Conservation (phyloP, 2,888 invertebrate species). For the Mythimna albipuncta region DNA sequence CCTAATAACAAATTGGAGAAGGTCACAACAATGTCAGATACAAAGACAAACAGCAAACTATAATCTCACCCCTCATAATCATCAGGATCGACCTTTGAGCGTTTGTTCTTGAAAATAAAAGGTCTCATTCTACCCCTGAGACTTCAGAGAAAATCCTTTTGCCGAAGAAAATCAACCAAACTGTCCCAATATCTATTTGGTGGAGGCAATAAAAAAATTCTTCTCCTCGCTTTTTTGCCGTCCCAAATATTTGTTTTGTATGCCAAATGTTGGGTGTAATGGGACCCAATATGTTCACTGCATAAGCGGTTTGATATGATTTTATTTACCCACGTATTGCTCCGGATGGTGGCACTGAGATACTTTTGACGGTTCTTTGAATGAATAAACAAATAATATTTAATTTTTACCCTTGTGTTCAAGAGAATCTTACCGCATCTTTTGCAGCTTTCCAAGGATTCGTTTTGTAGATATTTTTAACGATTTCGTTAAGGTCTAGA, state of each 20-base stretch:
- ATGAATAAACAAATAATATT: conserved; percentile 36
- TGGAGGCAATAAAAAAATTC: conserved; percentile 60
- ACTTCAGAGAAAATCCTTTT: conserved; percentile 50
- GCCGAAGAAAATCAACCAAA: conserved; percentile 52
- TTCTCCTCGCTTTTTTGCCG: conserved; percentile 32
- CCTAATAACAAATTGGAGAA: conserved; percentile 7
- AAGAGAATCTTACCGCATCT: too few species aligned
- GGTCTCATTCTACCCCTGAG: conserved; percentile 40
- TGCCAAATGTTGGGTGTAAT: conserved; percentile 47
- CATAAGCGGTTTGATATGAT: conserved; percentile 48
- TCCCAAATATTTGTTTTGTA: conserved; percentile 50
- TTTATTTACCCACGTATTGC: conserved; percentile 33
- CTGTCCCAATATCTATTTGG: conserved; percentile 55
- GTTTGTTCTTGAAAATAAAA: conserved; percentile 59
- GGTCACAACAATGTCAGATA: conserved; percentile 16
- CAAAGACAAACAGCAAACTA: conserved; percentile 32
- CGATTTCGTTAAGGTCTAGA: too few species aligned
- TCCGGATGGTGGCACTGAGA: conserved; percentile 10
- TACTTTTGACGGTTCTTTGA: conserved; percentile 34
- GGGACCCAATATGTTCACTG: conserved; percentile 35
- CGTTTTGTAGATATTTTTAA: neutral
- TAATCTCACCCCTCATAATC: conserved; percentile 26
- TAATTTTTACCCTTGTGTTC: neutral
- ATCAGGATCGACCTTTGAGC: conserved; percentile 47
- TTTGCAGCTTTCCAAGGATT: neutral